A percentile compares a stretch with the other conserved stretches of the same genome.
Conservation (phyloP, 2,113 vertebrate genomes). For the Eupsittula cactorum region DNA sequence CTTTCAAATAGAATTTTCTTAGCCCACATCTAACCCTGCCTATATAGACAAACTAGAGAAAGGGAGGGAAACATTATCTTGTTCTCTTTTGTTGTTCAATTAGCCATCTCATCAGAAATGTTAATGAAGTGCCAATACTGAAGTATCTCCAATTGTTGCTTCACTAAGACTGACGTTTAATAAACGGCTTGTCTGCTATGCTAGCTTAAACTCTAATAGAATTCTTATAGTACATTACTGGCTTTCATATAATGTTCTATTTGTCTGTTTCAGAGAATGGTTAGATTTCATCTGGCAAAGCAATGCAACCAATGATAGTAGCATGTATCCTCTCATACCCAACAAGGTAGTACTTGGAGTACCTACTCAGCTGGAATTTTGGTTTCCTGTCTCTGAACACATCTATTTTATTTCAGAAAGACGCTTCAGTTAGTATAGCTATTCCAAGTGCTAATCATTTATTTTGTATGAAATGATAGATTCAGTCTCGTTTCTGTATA, state of each 20-base stretch:
- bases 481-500: neutral
- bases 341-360: neutral
- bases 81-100: neutral
- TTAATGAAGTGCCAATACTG: neutral
- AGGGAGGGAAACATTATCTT: neutral
- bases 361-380: fast-evolving
- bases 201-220: neutral
- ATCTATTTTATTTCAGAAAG: neutral
- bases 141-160: neutral
- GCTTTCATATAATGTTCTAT: neutral
- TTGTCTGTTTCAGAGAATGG: neutral
- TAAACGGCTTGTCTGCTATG: neutral
- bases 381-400: neutral
- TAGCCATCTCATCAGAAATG: neutral
- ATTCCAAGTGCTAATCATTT: neutral
- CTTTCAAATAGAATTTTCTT: neutral
- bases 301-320: neutral
- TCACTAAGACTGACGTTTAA: neutral
- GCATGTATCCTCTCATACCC: neutral
- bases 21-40: neutral
- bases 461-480: neutral
- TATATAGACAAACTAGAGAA: neutral
- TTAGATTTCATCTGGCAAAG: neutral
- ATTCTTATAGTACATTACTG: neutral
- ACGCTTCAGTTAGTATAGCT: neutral